Evolutionary conservation across 2,888 invertebrate species (phyloP).

Genomic region (Tortrix viridana): DNA sequence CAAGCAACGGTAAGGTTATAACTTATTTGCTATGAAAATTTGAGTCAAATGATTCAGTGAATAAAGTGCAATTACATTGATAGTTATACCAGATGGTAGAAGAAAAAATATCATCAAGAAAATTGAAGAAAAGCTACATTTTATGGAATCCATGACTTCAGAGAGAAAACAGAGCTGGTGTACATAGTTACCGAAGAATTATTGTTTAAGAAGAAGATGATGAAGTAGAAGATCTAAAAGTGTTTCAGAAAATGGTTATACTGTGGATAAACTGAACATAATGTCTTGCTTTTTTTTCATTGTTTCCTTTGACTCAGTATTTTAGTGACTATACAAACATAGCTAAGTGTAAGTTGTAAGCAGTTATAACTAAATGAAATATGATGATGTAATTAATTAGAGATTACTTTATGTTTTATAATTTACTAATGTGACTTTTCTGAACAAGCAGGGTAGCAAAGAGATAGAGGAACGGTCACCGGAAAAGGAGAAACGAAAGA

Average conservation of each 20-base stretch:
- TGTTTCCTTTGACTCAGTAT: conserved; percentile 63
- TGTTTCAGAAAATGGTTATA: conserved; percentile 14
- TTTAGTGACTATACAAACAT: conserved; percentile 2
- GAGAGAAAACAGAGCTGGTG: too few relatives aligned
- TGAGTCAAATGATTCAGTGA: conserved; percentile 66
- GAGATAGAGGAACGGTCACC: conserved; percentile 85
- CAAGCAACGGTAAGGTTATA: conserved; percentile 67
- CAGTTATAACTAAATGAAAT: conserved; percentile 23
- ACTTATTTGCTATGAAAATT: conserved; percentile 43
- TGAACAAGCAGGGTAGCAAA: conserved; percentile 80
- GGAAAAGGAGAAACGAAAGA: conserved; percentile 91
- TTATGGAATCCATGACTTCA: too few relatives aligned
- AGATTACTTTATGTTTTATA: conserved; percentile 11
- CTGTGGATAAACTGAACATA: conserved; percentile 12
- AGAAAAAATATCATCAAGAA: not conserved
- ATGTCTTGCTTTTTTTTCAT: conserved; percentile 56
- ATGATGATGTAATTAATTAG: conserved; percentile 8
- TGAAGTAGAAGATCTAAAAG: too few relatives aligned
- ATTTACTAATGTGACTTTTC: conserved; percentile 52
- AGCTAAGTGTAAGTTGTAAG: conserved; percentile 8
- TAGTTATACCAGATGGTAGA: not conserved
- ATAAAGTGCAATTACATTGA: conserved; percentile 49
- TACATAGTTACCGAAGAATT: not conserved
- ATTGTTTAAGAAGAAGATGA: conserved; percentile 10
- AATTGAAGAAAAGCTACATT: not conserved